Base-by-base conservation (phyloP, 2,113 vertebrate species). In the Hyperoodon ampullatus region DNA sequence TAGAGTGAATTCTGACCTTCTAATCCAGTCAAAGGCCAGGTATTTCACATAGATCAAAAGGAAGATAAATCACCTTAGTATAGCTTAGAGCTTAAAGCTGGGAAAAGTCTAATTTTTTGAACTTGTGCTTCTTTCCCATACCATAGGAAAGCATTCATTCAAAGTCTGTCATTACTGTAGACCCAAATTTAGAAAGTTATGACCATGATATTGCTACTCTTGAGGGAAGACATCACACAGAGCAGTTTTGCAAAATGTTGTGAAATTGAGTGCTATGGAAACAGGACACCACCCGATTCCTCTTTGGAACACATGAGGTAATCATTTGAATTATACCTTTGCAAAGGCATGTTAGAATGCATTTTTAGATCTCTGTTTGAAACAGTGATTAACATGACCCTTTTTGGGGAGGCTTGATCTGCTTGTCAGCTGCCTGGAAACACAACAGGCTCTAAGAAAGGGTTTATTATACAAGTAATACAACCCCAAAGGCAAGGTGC, bases 251-350 rank as follows among this genome's bases (percentile, higher is more conserved):
- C 88, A 96, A 96, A 98, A 94, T 91, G 97, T 97, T 93, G 60
- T 93, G 88, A 97, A 97, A 97, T 98, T 97, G 94, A 95, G 65
- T 91, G 77, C 94, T 96, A 89, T 96, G 94, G 94, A 97, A 96
- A 97, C 71, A 96, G 81, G 88, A 97, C 95, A 94, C 81, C 81
- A 90, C 94, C 94, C 0, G 23, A 88, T 83, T 96, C 71, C 91
- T 77, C 88, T 97, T 91, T 88, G 95, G 72, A 96, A 90, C 88
- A 91, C 93, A 97, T 97, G 91, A 97, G 88, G 97, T 97, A 95
- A 97, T 97, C 94, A 94, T 97, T 98, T 95, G 97, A 97, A 98
- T 97, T 97, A 97, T 86, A 97, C 94, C 95, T 98, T 97, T 97
- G 94, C 96, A 86, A 97, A 97, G 85, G 16, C 85, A 95, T 86